Evolutionary conservation across 2,113 vertebrate species (phyloP), one percentile per base, ranked within the genome.

Genomic region (Saccopteryx leptura): DNA sequence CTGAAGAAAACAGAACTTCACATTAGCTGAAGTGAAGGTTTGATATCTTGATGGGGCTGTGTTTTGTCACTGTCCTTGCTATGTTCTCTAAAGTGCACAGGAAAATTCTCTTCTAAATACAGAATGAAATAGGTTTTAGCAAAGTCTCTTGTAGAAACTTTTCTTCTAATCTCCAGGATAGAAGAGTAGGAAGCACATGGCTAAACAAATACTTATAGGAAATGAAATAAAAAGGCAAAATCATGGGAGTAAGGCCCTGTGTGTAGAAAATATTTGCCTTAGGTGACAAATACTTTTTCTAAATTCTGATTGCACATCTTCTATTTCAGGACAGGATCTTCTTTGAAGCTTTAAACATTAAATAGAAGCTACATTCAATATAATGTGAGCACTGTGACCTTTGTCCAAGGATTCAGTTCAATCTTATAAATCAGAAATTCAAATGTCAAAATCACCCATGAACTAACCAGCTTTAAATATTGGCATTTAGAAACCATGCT

Each of bases 391-490:
- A 19, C 60, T 78, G 46, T 92, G 90, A 96, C 65, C 95, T 96
- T 97, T 87, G 66, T 54, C 71, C 48, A 95, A 68, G 69, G 80
- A 95, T 95, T 97, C 69, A 88, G 31, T 71, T 97, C 71, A 89
- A 12, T 83, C 39, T 90, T 95, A 60, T 50, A 91, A 96, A 88
- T 94, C 88, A 95, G 90, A 97, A 92, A 95, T 95, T 97, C n/a
- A 94, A 94, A 94, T 90, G 60, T 86, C 75, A 84, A 80, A 80
- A 56, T 87, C 31, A 95, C 48, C 46, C 61, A 14, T 81, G 93
- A 68, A 80, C 94, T 92, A 68, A 80, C 28, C 33, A 82, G 54
- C 50, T 83, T 75, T 71, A 74, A n/a, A 66, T 71, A 87, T 9
- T 93, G 72, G 87, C 69, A 87, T 97, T 93, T 95, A 83, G 65